Evolutionary conservation across 2,797 vertebrate species (phyloP).

Genomic region (Pseudochirops cupreus): DNA sequence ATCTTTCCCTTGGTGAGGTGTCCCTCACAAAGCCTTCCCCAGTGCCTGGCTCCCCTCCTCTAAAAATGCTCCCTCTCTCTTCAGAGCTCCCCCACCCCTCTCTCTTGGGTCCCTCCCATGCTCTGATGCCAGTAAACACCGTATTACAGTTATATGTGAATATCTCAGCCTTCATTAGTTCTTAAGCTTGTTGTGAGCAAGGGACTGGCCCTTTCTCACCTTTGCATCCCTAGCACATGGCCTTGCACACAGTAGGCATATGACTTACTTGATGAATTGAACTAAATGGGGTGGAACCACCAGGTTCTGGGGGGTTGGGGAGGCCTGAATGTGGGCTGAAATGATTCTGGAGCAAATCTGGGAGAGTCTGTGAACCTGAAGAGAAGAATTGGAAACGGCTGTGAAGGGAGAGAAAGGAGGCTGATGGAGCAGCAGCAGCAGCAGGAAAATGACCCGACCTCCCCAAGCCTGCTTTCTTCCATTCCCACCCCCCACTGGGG

Average conservation of each 20-base stretch:
- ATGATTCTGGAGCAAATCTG: not conserved
- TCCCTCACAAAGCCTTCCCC: not conserved
- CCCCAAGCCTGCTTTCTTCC: not conserved
- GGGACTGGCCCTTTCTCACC: not conserved
- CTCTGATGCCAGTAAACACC: not conserved
- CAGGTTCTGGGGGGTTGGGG: not conserved
- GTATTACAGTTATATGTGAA: not conserved
- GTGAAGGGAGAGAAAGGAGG: not conserved
- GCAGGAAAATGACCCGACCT: not conserved
- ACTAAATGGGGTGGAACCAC: not conserved
- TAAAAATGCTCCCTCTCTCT: not conserved
- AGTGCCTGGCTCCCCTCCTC: not conserved
- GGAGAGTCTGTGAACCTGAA: not conserved
- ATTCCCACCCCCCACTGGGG: not conserved
- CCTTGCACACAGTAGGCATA: not conserved
- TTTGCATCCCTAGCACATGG: not conserved
- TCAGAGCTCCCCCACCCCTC: not conserved
- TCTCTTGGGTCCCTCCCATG: not conserved
- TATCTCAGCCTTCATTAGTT: not conserved
- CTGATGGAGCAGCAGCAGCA: not conserved
- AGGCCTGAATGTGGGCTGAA: not conserved
- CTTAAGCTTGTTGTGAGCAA: not conserved
- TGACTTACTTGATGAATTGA: not conserved
- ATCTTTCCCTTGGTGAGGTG: not conserved
- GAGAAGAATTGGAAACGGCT: not conserved